These are phyloP conservation scores for Heliangelus exortis DNA, from an alignment of 2,797 vertebrate species.

Conservation along the genomic window DNA sequence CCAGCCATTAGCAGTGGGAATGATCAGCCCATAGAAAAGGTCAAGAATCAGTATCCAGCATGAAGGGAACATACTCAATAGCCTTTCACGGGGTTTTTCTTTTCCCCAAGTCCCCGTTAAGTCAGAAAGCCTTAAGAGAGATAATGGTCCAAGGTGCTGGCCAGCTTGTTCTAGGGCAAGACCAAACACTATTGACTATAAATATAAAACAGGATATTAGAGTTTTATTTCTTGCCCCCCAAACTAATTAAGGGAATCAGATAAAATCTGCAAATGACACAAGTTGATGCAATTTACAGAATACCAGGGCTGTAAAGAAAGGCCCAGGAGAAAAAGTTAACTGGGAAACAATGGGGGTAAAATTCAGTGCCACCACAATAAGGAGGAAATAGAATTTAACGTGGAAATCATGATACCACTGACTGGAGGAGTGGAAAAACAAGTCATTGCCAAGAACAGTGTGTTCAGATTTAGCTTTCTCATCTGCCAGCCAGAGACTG, in stretches of 20 bases:
- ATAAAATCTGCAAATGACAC: background rate
- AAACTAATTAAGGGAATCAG: background rate
- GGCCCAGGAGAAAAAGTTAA: background rate
- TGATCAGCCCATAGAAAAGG: background rate
- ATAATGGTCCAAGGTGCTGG: background rate
- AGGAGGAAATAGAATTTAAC: background rate
- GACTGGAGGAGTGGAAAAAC: conserved; percentile 33
- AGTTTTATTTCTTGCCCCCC: background rate
- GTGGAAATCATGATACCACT: conserved; percentile 30
- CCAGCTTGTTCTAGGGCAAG: background rate
- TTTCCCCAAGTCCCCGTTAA: background rate
- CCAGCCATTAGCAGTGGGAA: background rate
- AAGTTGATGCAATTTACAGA: background rate
- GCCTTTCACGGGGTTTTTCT: background rate
- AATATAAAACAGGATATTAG: background rate
- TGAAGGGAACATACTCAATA: background rate
- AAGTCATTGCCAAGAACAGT: conserved; percentile 52
- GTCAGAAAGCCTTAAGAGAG: background rate
- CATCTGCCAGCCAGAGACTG: conserved; percentile 56
- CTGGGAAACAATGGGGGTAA: background rate
- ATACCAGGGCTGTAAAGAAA: background rate
- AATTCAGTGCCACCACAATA: background rate
- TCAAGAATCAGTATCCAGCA: background rate
- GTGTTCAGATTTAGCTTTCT: conserved; percentile 61
- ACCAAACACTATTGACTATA: background rate